phyloP scores from a whole-genome alignment of 2,797 vertebrate genomes.

The Gambusia yucatana region DNA sequence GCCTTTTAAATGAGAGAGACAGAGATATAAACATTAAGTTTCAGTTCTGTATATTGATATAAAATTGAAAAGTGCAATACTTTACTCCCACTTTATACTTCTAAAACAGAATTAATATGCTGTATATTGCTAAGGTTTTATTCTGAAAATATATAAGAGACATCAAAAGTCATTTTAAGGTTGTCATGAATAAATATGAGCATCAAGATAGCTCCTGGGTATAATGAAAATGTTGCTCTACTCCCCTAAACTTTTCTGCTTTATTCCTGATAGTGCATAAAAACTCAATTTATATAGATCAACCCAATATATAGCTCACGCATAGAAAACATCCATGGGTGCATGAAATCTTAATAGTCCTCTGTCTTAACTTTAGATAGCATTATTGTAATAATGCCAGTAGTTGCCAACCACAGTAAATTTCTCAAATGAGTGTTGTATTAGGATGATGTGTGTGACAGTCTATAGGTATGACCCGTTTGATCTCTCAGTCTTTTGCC shows the following conservation, averaged over 20 bases:
- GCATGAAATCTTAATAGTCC: neutral
- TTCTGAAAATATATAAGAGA: conserved; percentile 19
- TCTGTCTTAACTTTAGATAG: too few relatives aligned
- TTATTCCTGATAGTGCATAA: conserved; percentile 28
- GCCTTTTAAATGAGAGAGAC: neutral
- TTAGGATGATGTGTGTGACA: too few relatives aligned
- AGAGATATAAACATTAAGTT: neutral
- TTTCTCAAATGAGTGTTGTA: neutral
- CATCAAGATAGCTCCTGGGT: conserved; percentile 41
- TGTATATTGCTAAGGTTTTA: conserved; percentile 24
- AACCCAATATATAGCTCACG: conserved; percentile 35
- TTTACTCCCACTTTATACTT: neutral
- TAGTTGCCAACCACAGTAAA: neutral
- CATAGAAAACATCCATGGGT: neutral
- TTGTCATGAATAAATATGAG: conserved; percentile 49
- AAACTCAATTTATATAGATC: conserved; percentile 46
- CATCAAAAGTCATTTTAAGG: conserved; percentile 43
- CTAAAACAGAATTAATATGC: neutral
- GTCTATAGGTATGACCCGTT: neutral
- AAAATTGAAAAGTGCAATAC: neutral
- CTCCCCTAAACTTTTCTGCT: neutral
- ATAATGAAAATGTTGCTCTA: conserved; percentile 41
- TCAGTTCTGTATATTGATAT: neutral
- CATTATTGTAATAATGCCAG: neutral
- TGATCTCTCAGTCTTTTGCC: neutral